A percentile compares a stretch with the other conserved stretches of the same genome.
These are phyloP conservation scores for Teleopsis dalmanni DNA, from an alignment of 1,140 invertebrate species.

Conservation along the genomic window DNA sequence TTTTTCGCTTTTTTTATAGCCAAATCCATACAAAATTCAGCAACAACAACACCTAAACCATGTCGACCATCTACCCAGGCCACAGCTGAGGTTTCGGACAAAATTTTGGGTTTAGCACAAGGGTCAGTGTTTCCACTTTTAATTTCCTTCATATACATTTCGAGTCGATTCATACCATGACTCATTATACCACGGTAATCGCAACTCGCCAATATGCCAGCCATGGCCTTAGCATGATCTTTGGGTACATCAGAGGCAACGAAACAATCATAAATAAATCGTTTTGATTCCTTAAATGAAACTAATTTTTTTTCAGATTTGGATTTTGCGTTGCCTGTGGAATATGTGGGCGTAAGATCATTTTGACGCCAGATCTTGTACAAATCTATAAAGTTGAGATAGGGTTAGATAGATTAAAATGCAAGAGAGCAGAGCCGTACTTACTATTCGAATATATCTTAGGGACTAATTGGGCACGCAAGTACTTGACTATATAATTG, in stretches of 20 bases:
- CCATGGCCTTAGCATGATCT: constrained; percentile 57
- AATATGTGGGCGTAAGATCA: too few relatives aligned
- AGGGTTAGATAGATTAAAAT: too few relatives aligned
- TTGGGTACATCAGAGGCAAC: constrained; percentile 52
- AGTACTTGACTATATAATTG: too few relatives aligned
- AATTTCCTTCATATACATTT: constrained; percentile 57
- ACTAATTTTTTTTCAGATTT: too few relatives aligned
- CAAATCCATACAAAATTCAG: constrained; percentile 76
- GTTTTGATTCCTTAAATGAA: constrained; percentile 55
- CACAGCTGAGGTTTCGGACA: constrained; percentile 63
- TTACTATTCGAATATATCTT: too few relatives aligned
- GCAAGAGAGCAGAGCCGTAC: too few relatives aligned
- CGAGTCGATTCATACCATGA: constrained; percentile 79
- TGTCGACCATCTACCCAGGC: constrained; percentile 75
- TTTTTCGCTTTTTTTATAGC: constrained; percentile 75
- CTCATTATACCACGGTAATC: constrained; percentile 83
- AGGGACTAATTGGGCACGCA: too few relatives aligned
- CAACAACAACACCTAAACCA: constrained; percentile 72
- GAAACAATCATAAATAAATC: constrained; percentile 66
- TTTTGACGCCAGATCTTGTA: too few relatives aligned
- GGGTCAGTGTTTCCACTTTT: constrained; percentile 42
- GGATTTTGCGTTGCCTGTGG: too few relatives aligned
- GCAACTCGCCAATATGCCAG: constrained; percentile 66
- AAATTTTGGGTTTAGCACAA: constrained; percentile 51
- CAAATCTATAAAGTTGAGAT: too few relatives aligned